phyloP scores from a whole-genome alignment of 1,140 invertebrate genomes.

The Polyergus mexicanus region DNA sequence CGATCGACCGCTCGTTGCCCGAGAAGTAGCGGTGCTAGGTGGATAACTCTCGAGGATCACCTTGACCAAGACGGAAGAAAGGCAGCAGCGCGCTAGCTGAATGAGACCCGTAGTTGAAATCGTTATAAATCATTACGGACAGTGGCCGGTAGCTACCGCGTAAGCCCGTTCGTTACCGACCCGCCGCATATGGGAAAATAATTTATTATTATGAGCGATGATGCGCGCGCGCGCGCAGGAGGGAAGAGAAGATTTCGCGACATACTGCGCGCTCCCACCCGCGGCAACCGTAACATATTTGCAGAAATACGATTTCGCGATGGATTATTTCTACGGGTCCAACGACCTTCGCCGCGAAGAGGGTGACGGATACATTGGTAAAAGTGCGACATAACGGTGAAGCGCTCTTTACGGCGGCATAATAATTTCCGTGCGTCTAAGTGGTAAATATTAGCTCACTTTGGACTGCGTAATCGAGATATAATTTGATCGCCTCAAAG shows the following conservation, averaged over 20 bases:
- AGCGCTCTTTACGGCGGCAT: conserved; percentile 37
- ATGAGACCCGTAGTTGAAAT: conserved; percentile 73
- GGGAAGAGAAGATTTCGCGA: conserved; percentile 15
- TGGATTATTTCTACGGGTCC: conserved; percentile 56
- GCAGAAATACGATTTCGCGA: conserved; percentile 61
- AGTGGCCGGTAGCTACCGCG: conserved; percentile 82
- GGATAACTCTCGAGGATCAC: conserved; percentile 68
- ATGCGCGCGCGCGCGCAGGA: conserved; percentile 30
- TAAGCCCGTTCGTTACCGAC: conserved; percentile 77
- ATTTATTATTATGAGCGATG: conserved; percentile 81
- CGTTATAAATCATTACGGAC: conserved; percentile 82
- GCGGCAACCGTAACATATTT: conserved; percentile 55
- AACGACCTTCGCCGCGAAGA: conserved; percentile 36
- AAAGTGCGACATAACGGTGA: conserved; percentile 26
- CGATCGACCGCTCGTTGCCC: conserved; percentile 48
- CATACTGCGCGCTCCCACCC: conserved; percentile 69
- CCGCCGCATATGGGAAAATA: conserved; percentile 82
- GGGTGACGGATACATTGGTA: conserved; percentile 19
- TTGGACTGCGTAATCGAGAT: conserved; percentile 43
- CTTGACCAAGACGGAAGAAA: conserved; percentile 72
- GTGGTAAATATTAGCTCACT: conserved; percentile 37
- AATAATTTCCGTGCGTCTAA: conserved; percentile 42
- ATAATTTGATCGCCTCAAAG: conserved; percentile 38
- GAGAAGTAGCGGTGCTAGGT: conserved; percentile 62
- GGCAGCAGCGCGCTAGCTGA: conserved; percentile 33